Percentiles rank a stretch among this genome's conserved stretches.
Conservation (phyloP, 2,888 invertebrate genomes). For the Eristalinus sepulchralis region DNA sequence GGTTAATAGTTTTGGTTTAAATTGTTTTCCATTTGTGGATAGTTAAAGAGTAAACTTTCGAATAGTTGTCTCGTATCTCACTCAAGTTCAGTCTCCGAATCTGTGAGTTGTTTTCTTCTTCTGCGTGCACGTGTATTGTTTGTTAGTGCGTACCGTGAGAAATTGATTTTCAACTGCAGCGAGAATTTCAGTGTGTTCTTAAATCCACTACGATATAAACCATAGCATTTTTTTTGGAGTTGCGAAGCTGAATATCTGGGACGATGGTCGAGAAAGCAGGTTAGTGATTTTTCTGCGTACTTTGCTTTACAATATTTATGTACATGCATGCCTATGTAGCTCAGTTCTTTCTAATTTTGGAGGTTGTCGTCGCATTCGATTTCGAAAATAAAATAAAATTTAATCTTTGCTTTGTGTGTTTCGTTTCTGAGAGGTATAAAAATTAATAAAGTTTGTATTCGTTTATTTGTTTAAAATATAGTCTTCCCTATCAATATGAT, state of each 20-base stretch:
- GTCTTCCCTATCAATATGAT: too few species aligned
- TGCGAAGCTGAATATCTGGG: conserved; percentile 46
- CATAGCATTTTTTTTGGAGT: conserved; percentile 26
- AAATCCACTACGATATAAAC: conserved; percentile 7
- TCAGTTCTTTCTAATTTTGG: not conserved
- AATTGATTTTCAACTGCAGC: conserved; percentile 34
- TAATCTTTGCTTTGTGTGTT: not conserved
- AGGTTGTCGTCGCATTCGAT: not conserved
- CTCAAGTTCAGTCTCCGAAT: not conserved
- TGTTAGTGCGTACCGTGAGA: conserved; percentile 4
- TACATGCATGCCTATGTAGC: not conserved
- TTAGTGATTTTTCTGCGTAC: conserved; percentile 53
- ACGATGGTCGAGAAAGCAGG: conserved; percentile 70
- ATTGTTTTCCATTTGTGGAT: not conserved
- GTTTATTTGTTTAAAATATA: not conserved
- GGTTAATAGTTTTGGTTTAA: conserved; percentile 23
- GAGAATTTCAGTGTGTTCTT: conserved; percentile 11
- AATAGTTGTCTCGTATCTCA: conserved; percentile 38
- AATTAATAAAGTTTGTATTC: not conserved
- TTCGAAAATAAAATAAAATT: not conserved
- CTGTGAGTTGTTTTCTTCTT: conserved; percentile 8
- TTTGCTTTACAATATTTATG: conserved; percentile 27
- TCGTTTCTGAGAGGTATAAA: not conserved
- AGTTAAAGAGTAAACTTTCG: conserved; percentile 48
- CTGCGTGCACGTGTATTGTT: conserved; percentile 28